Base-by-base conservation (phyloP, 2,797 vertebrate species). In the Gymnoscopelus braueri region DNA sequence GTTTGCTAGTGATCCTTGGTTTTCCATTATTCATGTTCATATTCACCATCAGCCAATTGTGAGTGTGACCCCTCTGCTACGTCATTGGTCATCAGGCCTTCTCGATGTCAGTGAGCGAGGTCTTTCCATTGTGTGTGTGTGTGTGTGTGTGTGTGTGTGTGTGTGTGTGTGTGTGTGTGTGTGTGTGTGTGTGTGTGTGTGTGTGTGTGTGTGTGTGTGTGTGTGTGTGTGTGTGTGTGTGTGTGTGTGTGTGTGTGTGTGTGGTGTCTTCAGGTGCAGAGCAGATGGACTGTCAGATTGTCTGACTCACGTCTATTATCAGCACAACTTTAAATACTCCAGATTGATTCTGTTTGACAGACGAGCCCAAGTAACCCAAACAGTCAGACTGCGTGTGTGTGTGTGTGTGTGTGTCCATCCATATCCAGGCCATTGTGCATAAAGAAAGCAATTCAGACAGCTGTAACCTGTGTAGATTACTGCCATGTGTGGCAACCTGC, bases 261-360 rank as follows among this genome's bases (percentile, higher is more conserved):
- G 35, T 0, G 39, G 39, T 44, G 39, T 44, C 39, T 44, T 44
- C 39, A 89, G 84, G 80, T 90, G 85, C 78, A 67, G 56, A 79
- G 76, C 85, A 89, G 80, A 89, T 87, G 75, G 75, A 77, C 50
- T 23, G 66, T 2, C 4, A 63, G 55, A 12, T 70, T 74, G 83
- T 71, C 79, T 75, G 72, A 4, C 60, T 83, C 60, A 74, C 61
- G 67, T 87, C 87, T 80, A 75, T 86, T 74, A 82, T 78, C 75
- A 64, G 52, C 44, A 8, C 66, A 82, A 59, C 47, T 81, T 83
- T 69, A 75, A 78, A 70, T 53, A 19, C 39, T 70, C 71, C 50
- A 26, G 75, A 83, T 51, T 63, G 69, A 87, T 86, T 77, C n/a
- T 86, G 76, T 90, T 89, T 91, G 84, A 88, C 86, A 82, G 68